phyloP scores from a whole-genome alignment of 2,113 vertebrate species.

The Hiodon tergisus region DNA sequence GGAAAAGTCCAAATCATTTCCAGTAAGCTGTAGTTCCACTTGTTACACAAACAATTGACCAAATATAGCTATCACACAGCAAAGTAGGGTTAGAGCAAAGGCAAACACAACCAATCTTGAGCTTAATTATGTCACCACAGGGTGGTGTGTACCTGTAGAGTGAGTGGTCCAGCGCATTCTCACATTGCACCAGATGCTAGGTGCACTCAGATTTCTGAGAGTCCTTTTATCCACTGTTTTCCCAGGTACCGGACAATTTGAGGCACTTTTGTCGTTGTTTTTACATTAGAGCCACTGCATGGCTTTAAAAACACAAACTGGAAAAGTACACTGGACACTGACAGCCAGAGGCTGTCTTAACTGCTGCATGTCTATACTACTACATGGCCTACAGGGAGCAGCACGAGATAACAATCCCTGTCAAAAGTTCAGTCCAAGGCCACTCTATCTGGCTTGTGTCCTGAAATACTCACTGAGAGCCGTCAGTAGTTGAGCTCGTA shows the following conservation, averaged over 20 bases:
- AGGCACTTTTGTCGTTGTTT: background rate
- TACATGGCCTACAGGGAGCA: constrained; percentile 20
- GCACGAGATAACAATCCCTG: constrained; percentile 1
- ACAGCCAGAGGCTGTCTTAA: background rate
- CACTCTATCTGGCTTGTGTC: too few species aligned
- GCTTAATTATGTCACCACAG: background rate
- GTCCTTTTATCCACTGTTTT: too few species aligned
- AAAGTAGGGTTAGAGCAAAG: background rate
- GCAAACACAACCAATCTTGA: background rate
- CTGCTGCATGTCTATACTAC: background rate
- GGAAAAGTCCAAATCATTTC: constrained; percentile 34
- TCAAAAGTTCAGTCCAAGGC: background rate
- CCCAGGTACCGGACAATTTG: too few species aligned
- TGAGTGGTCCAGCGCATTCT: too few species aligned
- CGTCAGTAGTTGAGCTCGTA: background rate
- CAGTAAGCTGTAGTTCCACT: constrained; percentile 25
- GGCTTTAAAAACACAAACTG: background rate
- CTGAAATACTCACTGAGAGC: background rate
- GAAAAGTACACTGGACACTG: background rate
- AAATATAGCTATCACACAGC: background rate
- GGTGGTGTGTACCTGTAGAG: too few species aligned
- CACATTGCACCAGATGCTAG: too few species aligned
- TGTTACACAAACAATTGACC: constrained; percentile 29
- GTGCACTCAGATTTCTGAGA: too few species aligned
- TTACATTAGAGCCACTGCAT: background rate